phyloP scores from a whole-genome alignment of 2,888 invertebrate genomes.

The Nemurella pictetii region DNA sequence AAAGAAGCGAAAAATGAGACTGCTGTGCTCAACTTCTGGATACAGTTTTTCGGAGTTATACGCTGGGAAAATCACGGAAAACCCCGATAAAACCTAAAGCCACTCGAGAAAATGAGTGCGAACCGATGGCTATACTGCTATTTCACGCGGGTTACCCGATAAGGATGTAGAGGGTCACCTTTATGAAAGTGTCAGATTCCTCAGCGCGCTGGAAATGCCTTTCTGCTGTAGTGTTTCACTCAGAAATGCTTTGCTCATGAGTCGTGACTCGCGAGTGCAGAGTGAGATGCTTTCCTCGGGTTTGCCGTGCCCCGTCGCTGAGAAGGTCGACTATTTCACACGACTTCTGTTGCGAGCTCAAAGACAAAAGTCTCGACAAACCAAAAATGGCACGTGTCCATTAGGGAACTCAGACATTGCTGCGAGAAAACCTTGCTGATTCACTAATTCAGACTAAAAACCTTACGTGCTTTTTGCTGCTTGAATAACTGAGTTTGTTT shows the following conservation, averaged over 20 bases:
- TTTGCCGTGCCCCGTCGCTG: not conserved
- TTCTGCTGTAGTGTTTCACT: not conserved
- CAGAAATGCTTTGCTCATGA: not conserved
- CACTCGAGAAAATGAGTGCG: not conserved
- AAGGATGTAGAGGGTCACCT: not conserved
- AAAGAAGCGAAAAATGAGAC: no score
- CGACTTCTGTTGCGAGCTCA: not conserved
- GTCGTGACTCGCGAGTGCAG: not conserved
- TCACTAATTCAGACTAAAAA: conserved; percentile 16
- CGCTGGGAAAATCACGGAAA: not conserved
- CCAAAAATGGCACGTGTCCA: not conserved
- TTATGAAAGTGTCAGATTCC: not conserved
- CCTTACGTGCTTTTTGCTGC: conserved; percentile 35
- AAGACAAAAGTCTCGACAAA: not conserved
- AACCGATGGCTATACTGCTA: not conserved
- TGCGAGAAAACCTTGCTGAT: not conserved
- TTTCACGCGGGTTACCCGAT: not conserved
- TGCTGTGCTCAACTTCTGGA: no score
- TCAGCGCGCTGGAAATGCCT: not conserved
- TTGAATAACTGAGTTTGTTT: conserved; percentile 23
- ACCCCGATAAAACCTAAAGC: not conserved
- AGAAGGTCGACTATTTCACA: not conserved
- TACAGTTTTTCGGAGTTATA: no score
- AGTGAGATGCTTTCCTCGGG: not conserved
- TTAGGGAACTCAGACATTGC: not conserved